phyloP scores from a whole-genome alignment of 2,797 vertebrate species.

The Xiphophorus birchmanni region DNA sequence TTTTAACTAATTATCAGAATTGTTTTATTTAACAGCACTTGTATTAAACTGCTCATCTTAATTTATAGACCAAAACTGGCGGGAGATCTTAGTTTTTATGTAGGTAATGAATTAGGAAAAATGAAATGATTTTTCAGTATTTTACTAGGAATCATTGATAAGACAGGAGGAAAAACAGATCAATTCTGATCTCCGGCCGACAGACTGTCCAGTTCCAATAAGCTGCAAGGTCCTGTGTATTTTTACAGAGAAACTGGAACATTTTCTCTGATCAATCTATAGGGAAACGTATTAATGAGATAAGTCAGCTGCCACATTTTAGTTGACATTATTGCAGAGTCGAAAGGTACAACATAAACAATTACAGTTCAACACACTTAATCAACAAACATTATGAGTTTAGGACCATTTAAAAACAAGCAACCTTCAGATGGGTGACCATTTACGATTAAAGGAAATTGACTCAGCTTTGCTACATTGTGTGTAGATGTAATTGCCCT shows the following conservation, averaged over 20 bases:
- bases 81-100: background rate
- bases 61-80: background rate
- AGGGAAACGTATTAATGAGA: background rate
- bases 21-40: background rate
- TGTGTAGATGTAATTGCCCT: conserved; percentile 26
- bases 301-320: conserved; percentile 2
- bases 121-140: background rate
- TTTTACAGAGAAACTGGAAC: background rate
- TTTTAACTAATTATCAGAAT: background rate
- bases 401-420: conserved; percentile 15
- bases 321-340: background rate
- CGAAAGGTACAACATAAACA: background rate
- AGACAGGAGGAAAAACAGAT: background rate
- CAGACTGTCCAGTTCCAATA: background rate
- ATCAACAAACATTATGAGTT: conserved; percentile 7
- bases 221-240: background rate
- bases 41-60: background rate
- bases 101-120: background rate
- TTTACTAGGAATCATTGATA: background rate
- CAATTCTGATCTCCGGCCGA: background rate
- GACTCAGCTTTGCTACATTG: conserved; percentile 29
- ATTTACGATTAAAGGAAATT: conserved; percentile 30
- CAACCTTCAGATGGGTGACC: background rate
- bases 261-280: conserved; percentile 1
- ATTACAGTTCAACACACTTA: conserved; percentile 8